These are phyloP conservation scores for Ictalurus furcatus DNA, from an alignment of 2,113 vertebrate genomes.

Conservation along the genomic window DNA sequence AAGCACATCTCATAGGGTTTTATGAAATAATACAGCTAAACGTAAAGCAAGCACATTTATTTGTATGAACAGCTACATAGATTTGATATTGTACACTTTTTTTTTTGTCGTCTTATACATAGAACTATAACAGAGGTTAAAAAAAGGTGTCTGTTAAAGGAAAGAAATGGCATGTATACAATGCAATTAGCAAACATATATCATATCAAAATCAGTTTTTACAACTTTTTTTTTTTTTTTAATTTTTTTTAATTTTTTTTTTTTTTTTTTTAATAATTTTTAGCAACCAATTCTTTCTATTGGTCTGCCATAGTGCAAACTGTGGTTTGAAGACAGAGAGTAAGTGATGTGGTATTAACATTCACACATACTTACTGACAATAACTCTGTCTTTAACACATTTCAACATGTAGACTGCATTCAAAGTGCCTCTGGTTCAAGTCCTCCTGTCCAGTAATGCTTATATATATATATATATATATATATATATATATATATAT, in stretches of 20 bases:
- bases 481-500: too few species aligned
- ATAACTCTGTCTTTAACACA: slow-evolving; percentile 69
- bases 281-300: slow-evolving; percentile 87
- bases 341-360: slow-evolving; percentile 67
- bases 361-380: slow-evolving; percentile 55
- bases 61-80: slow-evolving; percentile 75
- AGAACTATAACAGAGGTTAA: slow-evolving; percentile 83
- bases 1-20: neutral
- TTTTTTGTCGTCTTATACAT: slow-evolving; percentile 77
- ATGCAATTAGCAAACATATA: slow-evolving; percentile 87
- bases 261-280: slow-evolving; percentile 63
- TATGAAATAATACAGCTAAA: slow-evolving; percentile 64
- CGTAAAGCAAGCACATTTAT: slow-evolving; percentile 81
- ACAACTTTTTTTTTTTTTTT: slow-evolving; percentile 65
- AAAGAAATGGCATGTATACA: slow-evolving; percentile 89
- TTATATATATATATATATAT: slow-evolving; percentile 26
- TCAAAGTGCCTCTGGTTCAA: slow-evolving; percentile 78
- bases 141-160: slow-evolving; percentile 90
- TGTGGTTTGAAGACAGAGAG: slow-evolving; percentile 81
- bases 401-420: slow-evolving; percentile 71
- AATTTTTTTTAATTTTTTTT: too few species aligned
- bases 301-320: slow-evolving; percentile 91
- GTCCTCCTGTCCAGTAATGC: slow-evolving; percentile 79
- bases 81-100: slow-evolving; percentile 76
- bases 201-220: slow-evolving; percentile 91